Evolutionary conservation across 1,140 invertebrate genomes (phyloP).

Genomic region (Lordiphosa mommai): DNA sequence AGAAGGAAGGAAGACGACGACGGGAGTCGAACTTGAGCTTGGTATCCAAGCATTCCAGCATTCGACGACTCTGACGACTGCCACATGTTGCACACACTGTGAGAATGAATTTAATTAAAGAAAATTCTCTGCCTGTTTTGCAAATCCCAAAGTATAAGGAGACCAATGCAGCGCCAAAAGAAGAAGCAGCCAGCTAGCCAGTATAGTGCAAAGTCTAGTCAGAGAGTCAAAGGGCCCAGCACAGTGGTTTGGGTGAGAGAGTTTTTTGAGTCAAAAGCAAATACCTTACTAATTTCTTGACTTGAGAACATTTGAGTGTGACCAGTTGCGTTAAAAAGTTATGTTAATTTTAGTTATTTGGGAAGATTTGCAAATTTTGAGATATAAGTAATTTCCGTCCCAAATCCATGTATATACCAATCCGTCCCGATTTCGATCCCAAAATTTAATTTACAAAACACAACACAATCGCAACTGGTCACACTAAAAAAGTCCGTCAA

Average conservation of each 20-base stretch:
- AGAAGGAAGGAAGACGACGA: constrained; percentile 40
- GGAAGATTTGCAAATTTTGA: too few species aligned
- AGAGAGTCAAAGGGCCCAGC: background rate
- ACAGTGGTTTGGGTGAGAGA: background rate
- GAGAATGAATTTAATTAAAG: constrained; percentile 77
- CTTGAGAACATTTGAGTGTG: too few species aligned
- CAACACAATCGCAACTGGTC: too few species aligned
- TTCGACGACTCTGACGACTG: constrained; percentile 35
- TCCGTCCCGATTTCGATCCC: too few species aligned
- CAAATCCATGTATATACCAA: too few species aligned
- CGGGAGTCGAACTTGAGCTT: constrained; percentile 9
- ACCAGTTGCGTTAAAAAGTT: too few species aligned
- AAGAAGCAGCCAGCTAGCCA: constrained; percentile 24
- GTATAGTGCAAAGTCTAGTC: constrained; percentile 65
- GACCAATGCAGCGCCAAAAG: constrained; percentile 68
- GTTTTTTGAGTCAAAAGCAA: too few species aligned
- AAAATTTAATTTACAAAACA: too few species aligned
- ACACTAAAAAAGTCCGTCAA: too few species aligned
- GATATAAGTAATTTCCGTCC: too few species aligned
- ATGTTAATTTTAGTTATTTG: too few species aligned
- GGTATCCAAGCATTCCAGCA: constrained; percentile 32
- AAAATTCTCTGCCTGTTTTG: constrained; percentile 45
- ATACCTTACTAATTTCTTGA: too few species aligned
- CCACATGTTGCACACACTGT: constrained; percentile 76
- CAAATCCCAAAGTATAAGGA: constrained; percentile 24